These are phyloP conservation scores for Remorina albescens DNA, from an alignment of 2,797 vertebrate species.

Conservation along the genomic window DNA sequence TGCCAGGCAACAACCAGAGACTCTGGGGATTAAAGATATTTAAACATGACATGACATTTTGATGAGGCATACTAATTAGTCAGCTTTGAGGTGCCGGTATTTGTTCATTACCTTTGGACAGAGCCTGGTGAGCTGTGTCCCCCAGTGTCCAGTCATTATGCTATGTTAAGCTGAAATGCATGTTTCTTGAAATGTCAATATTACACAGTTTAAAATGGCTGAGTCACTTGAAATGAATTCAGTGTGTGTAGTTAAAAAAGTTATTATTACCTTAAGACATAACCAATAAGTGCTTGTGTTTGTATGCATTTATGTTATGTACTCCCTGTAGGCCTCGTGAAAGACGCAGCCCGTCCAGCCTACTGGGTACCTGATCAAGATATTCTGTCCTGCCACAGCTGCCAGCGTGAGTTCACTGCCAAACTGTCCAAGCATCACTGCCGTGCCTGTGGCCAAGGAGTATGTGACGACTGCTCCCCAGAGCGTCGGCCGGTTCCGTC, in stretches of 20 bases:
- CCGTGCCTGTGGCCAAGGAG: constrained; percentile 97
- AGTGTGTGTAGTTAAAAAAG: neutral
- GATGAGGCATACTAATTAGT: too few species aligned
- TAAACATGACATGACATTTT: too few species aligned
- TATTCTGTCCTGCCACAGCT: constrained; percentile 93
- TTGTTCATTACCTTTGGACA: too few species aligned
- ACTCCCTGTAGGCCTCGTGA: constrained; percentile 89
- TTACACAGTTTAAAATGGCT: neutral
- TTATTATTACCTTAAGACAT: neutral
- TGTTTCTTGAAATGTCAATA: neutral
- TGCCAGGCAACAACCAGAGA: too few species aligned
- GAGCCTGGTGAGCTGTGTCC: too few species aligned
- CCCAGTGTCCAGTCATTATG: neutral
- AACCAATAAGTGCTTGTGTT: neutral
- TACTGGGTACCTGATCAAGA: constrained; percentile 99
- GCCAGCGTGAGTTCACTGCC: constrained; percentile 94
- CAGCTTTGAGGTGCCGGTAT: too few species aligned
- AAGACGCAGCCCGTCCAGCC: constrained; percentile 95
- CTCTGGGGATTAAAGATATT: too few species aligned
- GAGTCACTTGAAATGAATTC: neutral
- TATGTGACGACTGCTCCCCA: constrained; percentile 95
- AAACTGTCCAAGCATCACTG: constrained; percentile 99
- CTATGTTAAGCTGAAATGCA: neutral
- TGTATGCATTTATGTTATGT: constrained; percentile 11
- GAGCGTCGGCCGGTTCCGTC: constrained; percentile 94